Percentiles rank a stretch among this genome's conserved stretches.
phyloP scores from a whole-genome alignment of 2,888 invertebrate genomes.

The Drosophila pseudotakahashii region DNA sequence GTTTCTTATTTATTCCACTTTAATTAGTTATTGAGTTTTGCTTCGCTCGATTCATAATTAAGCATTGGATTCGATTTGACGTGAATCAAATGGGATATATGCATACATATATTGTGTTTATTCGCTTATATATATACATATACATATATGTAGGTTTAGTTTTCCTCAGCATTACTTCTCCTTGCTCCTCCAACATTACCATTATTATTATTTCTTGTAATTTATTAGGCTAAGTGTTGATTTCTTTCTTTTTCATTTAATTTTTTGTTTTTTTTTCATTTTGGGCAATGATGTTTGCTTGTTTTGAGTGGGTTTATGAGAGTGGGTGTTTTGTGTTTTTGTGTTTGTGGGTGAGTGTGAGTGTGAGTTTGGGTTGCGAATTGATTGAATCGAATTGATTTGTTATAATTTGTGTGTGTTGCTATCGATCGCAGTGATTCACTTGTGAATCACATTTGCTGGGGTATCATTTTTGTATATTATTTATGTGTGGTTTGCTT shows the following conservation, averaged over 20 bases:
- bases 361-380: conserved; percentile 9
- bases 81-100: conserved; percentile 45
- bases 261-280: neutral
- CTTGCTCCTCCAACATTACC: conserved; percentile 17
- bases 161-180: conserved; percentile 3
- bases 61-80: conserved; percentile 39
- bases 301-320: conserved; percentile 23
- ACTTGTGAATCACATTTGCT: conserved; percentile 36
- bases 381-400: conserved; percentile 18
- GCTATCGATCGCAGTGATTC: conserved; percentile 31
- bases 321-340: conserved; percentile 1
- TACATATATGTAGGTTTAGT: conserved; percentile 33
- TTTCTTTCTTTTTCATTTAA: neutral
- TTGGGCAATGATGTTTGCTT: conserved; percentile 34
- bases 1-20: conserved; percentile 36
- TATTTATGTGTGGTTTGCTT: conserved; percentile 26
- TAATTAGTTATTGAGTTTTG: conserved; percentile 54
- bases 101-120: conserved; percentile 47
- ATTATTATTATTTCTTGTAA: conserved; percentile 41
- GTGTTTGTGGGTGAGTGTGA: conserved; percentile 13
- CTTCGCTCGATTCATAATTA: conserved; percentile 34
- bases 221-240: conserved; percentile 69
- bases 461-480: conserved; percentile 42
- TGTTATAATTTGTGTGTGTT: conserved; percentile 5
- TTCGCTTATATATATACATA: conserved; percentile 39